Evolutionary conservation across 2,797 vertebrate species (phyloP).

Genomic region (Centroberyx gerrardi): DNA sequence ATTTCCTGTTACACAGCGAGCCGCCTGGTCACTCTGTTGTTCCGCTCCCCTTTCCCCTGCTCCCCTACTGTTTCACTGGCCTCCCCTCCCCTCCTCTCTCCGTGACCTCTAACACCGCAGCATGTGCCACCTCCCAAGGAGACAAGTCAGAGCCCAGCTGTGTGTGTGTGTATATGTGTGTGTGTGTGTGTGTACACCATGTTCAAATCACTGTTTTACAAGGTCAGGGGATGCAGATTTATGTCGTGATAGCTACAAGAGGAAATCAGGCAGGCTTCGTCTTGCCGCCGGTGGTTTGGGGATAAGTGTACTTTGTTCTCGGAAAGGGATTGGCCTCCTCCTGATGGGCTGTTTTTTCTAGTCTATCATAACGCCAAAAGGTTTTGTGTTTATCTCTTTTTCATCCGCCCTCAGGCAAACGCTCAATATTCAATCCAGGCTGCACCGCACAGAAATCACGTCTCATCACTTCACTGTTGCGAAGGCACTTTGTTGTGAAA

Average conservation of each 20-base stretch:
- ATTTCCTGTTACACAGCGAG: slow-evolving; percentile 62
- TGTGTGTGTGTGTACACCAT: slow-evolving; percentile 11
- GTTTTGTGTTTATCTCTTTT: background rate
- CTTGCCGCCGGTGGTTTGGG: background rate
- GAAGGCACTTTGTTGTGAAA: slow-evolving; percentile 13
- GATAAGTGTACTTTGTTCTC: slow-evolving; percentile 16
- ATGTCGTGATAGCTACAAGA: slow-evolving; percentile 20
- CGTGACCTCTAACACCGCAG: slow-evolving; percentile 41
- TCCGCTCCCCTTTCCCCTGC: slow-evolving; percentile 24
- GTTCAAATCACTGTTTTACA: slow-evolving; percentile 42
- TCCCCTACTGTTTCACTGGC: slow-evolving; percentile 32
- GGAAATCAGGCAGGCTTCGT: slow-evolving; percentile 6
- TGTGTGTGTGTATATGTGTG: background rate
- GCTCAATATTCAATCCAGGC: background rate
- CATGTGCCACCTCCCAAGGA: slow-evolving; percentile 30
- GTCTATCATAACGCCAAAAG: background rate
- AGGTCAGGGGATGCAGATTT: slow-evolving; percentile 35
- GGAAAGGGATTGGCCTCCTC: background rate
- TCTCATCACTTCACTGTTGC: background rate
- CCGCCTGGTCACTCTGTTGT: slow-evolving; percentile 53
- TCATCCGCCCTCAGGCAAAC: background rate
- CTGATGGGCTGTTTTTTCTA: background rate
- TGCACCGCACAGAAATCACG: background rate
- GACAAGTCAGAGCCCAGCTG: slow-evolving; percentile 23
- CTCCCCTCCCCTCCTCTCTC: background rate